Evolutionary conservation across 2,888 invertebrate genomes (phyloP), one percentile per base, ranked within the genome.

Genomic region (Watsonalla cultraria): DNA sequence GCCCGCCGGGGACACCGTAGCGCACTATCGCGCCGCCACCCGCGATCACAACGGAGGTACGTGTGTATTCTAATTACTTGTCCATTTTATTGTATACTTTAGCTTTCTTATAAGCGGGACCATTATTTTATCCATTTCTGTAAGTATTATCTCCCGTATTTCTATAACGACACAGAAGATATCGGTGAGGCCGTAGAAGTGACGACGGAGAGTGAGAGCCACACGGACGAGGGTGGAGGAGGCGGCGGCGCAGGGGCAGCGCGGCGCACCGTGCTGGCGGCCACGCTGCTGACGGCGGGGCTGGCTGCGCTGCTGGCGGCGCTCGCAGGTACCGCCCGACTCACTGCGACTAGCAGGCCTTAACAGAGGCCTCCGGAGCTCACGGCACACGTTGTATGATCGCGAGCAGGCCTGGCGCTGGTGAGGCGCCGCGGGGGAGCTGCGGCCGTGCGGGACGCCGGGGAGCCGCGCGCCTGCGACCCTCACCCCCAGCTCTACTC

Each of bases 21-120:
- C 92, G 47, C 80, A 90, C 37, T 93, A 92, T 78, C 83, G 91
- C 54, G 91, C 92, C 51, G 91, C 92, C 52, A 93, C 93, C 47
- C 91, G 84, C 61, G 86, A 86, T 11, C 63, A 74, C 7, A 80
- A 82, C 59, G 93, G 93, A 68, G 88, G 90, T 88, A 37, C 39
- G 68, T 48, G 6, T 46, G 35, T 33, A 35, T 46, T 9, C 11
- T 24, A 34, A n/a, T n/a, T n/a, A n/a, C n/a, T n/a, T n/a, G n/a
- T n/a, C n/a, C n/a, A n/a, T n/a, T 47, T 37, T 24, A n/a, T n/a
- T n/a, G n/a, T n/a, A n/a, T n/a, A n/a, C n/a, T n/a, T n/a, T n/a
- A n/a, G n/a, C n/a, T n/a, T n/a, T n/a, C n/a, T n/a, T n/a, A n/a
- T n/a, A n/a, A n/a, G n/a, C n/a, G n/a, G n/a, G n/a, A n/a, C n/a